These are phyloP conservation scores for Drosophila mojavensis DNA, from an alignment of 1,140 invertebrate species.

Conservation along the genomic window DNA sequence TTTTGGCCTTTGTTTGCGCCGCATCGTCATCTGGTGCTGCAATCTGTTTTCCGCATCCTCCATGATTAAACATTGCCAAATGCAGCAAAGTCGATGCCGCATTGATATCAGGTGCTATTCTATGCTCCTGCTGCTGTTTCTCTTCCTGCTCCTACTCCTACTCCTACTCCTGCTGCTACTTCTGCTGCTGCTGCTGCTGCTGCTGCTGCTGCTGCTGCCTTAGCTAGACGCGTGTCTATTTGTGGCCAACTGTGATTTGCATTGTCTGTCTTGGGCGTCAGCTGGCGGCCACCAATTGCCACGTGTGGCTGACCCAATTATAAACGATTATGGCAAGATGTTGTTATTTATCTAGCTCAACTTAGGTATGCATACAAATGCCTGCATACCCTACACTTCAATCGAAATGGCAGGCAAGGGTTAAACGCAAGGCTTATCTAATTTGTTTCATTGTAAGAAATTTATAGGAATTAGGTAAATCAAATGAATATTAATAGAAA, in stretches of 20 bases:
- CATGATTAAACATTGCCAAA: slow-evolving; percentile 78
- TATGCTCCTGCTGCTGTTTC: slow-evolving; percentile 14
- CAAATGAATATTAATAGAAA: no score
- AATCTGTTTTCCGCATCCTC: slow-evolving; percentile 77
- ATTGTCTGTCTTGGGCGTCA: slow-evolving; percentile 51
- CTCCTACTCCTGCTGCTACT: background rate
- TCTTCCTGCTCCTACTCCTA: background rate
- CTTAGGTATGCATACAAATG: background rate
- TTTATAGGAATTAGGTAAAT: no score
- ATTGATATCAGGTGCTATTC: slow-evolving; percentile 56
- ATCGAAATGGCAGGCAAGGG: no score
- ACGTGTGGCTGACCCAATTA: slow-evolving; percentile 59
- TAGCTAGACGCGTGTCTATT: slow-evolving; percentile 61
- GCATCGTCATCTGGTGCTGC: slow-evolving; percentile 73
- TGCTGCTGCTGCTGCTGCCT: slow-evolving; percentile 9
- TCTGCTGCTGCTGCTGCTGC: background rate
- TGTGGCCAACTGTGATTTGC: slow-evolving; percentile 76
- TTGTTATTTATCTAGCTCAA: background rate
- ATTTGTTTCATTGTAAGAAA: no score
- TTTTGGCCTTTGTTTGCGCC: slow-evolving; percentile 52
- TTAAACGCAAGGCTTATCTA: no score
- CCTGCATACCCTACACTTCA: background rate
- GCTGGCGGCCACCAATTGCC: slow-evolving; percentile 60
- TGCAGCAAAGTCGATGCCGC: slow-evolving; percentile 37
- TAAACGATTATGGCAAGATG: slow-evolving; percentile 18